Evolutionary conservation across 37 sponge, comb jelly and placozoan genomes (phyloP).

Genomic region (Beroe ovata): DNA sequence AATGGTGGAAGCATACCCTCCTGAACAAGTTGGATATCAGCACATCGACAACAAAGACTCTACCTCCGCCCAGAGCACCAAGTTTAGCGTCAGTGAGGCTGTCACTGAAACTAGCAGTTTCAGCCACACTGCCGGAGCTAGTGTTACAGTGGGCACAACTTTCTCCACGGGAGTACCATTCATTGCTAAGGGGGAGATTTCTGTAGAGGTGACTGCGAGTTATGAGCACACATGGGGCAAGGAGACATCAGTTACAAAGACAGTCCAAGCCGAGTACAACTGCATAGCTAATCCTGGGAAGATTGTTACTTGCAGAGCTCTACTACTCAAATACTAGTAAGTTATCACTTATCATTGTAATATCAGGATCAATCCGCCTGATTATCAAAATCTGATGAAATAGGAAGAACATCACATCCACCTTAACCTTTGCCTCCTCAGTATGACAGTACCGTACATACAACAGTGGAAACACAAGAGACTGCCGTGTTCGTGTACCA

Average conservation of each 20-base stretch:
- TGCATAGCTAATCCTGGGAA: slow-evolving; percentile 24
- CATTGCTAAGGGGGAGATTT: slow-evolving; percentile 10
- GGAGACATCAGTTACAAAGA: not conserved
- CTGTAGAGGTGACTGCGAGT: not conserved
- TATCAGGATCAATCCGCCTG: not conserved
- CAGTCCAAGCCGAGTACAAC: slow-evolving; percentile 1
- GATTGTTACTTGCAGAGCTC: slow-evolving; percentile 27
- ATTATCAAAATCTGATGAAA: not conserved
- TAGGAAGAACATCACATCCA: no score
- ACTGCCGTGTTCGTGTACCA: not conserved
- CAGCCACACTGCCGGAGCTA: not conserved
- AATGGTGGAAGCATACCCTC: not conserved
- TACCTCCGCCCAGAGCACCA: not conserved
- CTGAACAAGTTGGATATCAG: slow-evolving; percentile 26
- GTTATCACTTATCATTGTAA: not conserved
- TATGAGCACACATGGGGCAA: not conserved
- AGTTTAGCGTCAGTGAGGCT: slow-evolving; percentile 5
- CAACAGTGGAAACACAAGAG: slow-evolving; percentile 1
- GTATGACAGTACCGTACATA: not conserved
- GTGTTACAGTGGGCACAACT: not conserved
- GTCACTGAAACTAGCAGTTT: slow-evolving; percentile 18
- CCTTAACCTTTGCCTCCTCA: not conserved
- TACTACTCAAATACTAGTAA: not conserved
- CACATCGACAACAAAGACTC: slow-evolving; percentile 2
- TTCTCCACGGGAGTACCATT: slow-evolving; percentile 25